Base-by-base conservation (phyloP, 1,140 invertebrate species). In the Diplogasteroides magnus region DNA sequence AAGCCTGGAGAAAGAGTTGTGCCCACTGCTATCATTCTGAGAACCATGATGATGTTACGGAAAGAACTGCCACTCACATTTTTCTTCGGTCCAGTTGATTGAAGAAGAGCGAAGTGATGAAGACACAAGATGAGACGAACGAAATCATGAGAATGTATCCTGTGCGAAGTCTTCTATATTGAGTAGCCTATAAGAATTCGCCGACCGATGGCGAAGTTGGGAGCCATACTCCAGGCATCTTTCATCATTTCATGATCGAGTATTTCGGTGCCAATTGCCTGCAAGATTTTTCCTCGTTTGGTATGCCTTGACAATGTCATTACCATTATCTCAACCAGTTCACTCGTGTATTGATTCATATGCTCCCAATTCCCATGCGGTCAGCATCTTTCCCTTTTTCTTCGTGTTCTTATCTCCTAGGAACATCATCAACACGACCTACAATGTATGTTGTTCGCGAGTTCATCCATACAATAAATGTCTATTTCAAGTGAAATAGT, bases 231-330 rank as follows among this genome's bases (percentile, higher is more conserved):
- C 61, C 77, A 59, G 14, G 72, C 77, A 48, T 80, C 78, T 14
- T 67, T 67, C 27, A 79, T 81, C 78, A 80, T 80, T 48, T 80
- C 78, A 31, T 69, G 56, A 64, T 80, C 78, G n/a, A 80, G 32
- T 32, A 80, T 70, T 58, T 81, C 74, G 0, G 71, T 71, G 23
- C 78, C 79, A 48, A 80, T 76, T 26, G 77, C 73, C 69, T 69
- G n/a, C 15, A n/a, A 31, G 15, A 15, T 62, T 15, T 62, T 58
- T 60, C 55, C n/a, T 67, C n/a, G 14, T 69, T 25, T 71, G n/a
- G n/a, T 25, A 23, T 25, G 15, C 14, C 15, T n/a, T 19, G 29
- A 65, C 58, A 56, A 19, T 56, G 55, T 23, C 55, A 56, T 19
- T 56, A 23, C 64, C 59, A 77, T 60, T 25, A 78, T 62, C 3